These are phyloP conservation scores for Himantopus leucocephalus DNA, from an alignment of 2,113 vertebrate species.

Conservation along the genomic window DNA sequence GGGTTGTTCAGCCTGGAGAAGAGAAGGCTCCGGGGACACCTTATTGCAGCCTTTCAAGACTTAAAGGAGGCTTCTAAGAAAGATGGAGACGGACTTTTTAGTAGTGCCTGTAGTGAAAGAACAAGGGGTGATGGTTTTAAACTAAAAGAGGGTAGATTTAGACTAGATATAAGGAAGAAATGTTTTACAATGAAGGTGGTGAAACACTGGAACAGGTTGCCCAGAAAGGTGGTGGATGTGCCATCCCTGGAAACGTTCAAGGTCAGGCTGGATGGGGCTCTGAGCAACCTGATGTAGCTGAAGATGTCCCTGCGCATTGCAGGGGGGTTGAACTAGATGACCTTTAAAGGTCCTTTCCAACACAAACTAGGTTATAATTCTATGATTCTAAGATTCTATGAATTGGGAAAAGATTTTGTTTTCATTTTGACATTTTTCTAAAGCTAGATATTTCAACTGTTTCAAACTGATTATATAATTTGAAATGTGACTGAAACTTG, in stretches of 20 bases:
- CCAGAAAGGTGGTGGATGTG: not conserved
- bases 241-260: not conserved
- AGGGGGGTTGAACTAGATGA: not conserved
- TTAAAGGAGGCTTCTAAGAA: not conserved
- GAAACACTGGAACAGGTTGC: not conserved
- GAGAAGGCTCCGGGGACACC: not conserved
- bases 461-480: not conserved
- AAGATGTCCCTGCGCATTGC: not conserved
- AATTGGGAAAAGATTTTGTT: not conserved
- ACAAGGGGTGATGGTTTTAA: not conserved
- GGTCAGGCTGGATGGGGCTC: not conserved
- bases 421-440: not conserved
- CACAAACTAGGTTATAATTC: not conserved
- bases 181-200: not conserved
- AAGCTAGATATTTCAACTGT: not conserved
- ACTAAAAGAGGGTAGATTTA: not conserved
- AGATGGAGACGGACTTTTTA: not conserved
- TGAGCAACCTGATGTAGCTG: not conserved
- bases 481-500: not conserved
- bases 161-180: not conserved
- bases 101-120: not conserved
- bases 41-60: not conserved
- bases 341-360: not conserved
- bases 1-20: not conserved
- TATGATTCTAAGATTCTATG: not conserved